Percentiles rank a stretch among this genome's conserved stretches.
These are phyloP conservation scores for Synanthedon formicaeformis DNA, from an alignment of 2,888 invertebrate genomes.

Conservation along the genomic window DNA sequence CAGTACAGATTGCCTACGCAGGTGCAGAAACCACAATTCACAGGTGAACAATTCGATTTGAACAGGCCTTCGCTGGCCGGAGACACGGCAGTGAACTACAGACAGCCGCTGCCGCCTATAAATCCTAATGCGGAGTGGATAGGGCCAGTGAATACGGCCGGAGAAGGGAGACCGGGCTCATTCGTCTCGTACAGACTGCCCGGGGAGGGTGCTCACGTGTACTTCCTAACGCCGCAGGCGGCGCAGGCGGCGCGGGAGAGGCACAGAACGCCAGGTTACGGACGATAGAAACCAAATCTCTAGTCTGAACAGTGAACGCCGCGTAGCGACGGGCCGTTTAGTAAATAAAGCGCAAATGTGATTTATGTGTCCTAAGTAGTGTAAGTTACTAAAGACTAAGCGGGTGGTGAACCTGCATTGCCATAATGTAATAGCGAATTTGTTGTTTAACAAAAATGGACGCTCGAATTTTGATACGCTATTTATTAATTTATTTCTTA, in stretches of 20 bases:
- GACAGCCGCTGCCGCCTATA: conserved; percentile 63
- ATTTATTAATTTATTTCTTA: conserved; percentile 65
- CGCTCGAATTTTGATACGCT: conserved; percentile 42
- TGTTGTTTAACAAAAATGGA: conserved; percentile 34
- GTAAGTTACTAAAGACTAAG: conserved; percentile 54
- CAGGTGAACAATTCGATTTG: conserved; percentile 53
- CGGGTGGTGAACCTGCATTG: conserved; percentile 49
- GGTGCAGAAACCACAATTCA: conserved; percentile 42
- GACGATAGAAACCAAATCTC: conserved; percentile 65
- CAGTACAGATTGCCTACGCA: conserved; percentile 41
- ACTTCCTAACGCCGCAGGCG: conserved; percentile 80
- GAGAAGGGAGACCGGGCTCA: conserved; percentile 53
- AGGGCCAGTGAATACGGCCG: conserved; percentile 56
- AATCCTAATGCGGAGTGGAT: conserved; percentile 74
- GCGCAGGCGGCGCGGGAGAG: conserved; percentile 40
- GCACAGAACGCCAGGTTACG: conserved; percentile 51
- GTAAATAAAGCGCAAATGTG: conserved; percentile 68
- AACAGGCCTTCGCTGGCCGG: conserved; percentile 47
- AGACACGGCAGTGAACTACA: conserved; percentile 72
- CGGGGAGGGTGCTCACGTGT: conserved; percentile 82
- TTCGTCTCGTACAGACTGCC: conserved; percentile 80
- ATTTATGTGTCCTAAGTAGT: conserved; percentile 69
- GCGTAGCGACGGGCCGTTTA: conserved; percentile 45
- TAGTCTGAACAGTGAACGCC: conserved; percentile 55
- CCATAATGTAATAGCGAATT: conserved; percentile 53